Evolutionary conservation across 37 sponge, comb jelly and placozoan species (phyloP).

Genomic region (Lycopodina hypogea): DNA sequence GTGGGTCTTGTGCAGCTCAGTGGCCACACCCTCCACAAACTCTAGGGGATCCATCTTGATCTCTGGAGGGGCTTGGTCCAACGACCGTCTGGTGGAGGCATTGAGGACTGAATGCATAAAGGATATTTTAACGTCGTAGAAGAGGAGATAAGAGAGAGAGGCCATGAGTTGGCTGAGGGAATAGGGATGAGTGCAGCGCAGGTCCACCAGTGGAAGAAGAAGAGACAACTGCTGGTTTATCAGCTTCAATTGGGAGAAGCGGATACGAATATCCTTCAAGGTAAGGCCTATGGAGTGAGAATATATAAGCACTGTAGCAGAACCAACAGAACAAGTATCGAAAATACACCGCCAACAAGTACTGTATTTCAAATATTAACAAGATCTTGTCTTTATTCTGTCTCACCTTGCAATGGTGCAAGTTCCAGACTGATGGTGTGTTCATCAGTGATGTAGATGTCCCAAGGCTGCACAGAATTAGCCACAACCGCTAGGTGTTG

Average conservation of each 20-base stretch:
- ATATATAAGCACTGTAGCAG: neutral
- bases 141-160: conserved; percentile 46
- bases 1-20: conserved; percentile 48
- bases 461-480: conserved; percentile 58
- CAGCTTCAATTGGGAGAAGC: conserved; percentile 70
- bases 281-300: conserved; percentile 32
- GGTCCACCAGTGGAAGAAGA: conserved; percentile 69
- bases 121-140: conserved; percentile 81
- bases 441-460: conserved; percentile 46
- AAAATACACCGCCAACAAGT: no score
- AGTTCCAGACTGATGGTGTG: conserved; percentile 46
- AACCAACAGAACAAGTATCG: no score
- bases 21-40: conserved; percentile 46
- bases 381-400: neutral
- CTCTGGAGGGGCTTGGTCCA: conserved; percentile 87
- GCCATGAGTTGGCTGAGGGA: conserved; percentile 61
- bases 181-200: conserved; percentile 48
- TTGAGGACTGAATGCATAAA: conserved; percentile 83
- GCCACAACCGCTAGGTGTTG: conserved; percentile 46
- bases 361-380: no score
- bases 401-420: conserved; percentile 62
- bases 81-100: conserved; percentile 63
- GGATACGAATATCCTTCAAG: conserved; percentile 53
- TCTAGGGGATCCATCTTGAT: conserved; percentile 91
- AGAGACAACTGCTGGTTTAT: conserved; percentile 61